These are phyloP conservation scores for Aphis gossypii DNA, from an alignment of 1,140 invertebrate genomes.

Conservation along the genomic window DNA sequence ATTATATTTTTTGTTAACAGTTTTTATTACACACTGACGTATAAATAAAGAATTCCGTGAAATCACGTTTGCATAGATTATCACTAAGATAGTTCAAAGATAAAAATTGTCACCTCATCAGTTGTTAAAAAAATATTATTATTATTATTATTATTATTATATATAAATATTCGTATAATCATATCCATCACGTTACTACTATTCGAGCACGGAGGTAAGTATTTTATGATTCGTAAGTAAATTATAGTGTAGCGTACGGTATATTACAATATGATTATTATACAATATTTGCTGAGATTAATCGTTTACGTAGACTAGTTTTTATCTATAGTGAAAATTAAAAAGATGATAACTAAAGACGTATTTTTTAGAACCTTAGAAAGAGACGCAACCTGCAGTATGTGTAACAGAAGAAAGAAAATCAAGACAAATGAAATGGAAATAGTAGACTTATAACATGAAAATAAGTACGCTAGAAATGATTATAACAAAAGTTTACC, in stretches of 20 bases:
- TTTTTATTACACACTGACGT: background rate
- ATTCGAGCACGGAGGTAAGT: slow-evolving; percentile 8
- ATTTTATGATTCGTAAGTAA: background rate
- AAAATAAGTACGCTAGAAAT: background rate
- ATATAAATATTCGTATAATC: too few species aligned
- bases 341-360: background rate
- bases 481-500: slow-evolving; percentile 71
- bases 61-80: slow-evolving; percentile 1
- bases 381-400: background rate
- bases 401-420: background rate
- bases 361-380: background rate
- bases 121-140: background rate
- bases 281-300: background rate
- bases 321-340: background rate
- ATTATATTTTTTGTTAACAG: background rate
- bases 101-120: slow-evolving; percentile 34
- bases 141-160: background rate
- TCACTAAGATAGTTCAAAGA: background rate
- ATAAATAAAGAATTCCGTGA: slow-evolving; percentile 3
- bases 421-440: background rate
- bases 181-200: background rate
- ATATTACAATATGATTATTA: background rate
- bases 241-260: background rate
- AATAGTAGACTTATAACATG: too few species aligned
- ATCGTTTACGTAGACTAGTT: background rate